Conservation (phyloP, 2,113 vertebrate genomes). For the Tachysurus vachellii region DNA sequence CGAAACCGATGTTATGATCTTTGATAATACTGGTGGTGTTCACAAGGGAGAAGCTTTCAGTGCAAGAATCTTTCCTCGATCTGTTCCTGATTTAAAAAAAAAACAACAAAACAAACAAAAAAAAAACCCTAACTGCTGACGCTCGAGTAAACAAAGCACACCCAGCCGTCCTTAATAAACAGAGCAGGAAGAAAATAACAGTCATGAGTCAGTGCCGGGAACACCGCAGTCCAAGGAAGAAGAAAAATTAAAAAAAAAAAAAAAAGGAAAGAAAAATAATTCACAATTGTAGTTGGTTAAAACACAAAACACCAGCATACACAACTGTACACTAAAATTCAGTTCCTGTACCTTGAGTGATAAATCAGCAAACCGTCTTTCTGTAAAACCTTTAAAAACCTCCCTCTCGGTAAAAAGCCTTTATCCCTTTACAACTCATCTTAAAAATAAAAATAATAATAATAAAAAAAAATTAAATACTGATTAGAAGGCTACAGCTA, state of each 20-base stretch:
- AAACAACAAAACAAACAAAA: slow-evolving; percentile 46
- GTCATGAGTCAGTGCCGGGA: neutral
- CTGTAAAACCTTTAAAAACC: slow-evolving; percentile 25
- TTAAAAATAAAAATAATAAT: slow-evolving; percentile 63
- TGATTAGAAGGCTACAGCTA: slow-evolving; percentile 73
- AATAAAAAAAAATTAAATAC: slow-evolving; percentile 73
- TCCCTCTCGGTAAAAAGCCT: slow-evolving; percentile 60
- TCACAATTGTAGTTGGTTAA: slow-evolving; percentile 6
- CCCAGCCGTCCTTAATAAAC: slow-evolving; percentile 49
- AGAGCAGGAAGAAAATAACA: slow-evolving; percentile 22
- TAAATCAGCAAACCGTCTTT: neutral
- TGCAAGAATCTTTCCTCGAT: slow-evolving; percentile 71
- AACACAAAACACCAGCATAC: slow-evolving; percentile 18
- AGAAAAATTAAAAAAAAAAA: neutral
- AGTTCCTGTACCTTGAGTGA: slow-evolving; percentile 46
- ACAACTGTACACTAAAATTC: slow-evolving; percentile 16
- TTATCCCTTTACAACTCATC: slow-evolving; percentile 70
- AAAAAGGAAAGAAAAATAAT: neutral
- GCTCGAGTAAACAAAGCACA: slow-evolving; percentile 48
- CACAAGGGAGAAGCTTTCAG: slow-evolving; percentile 73
- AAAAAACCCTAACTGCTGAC: neutral
- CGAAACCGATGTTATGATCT: slow-evolving; percentile 61
- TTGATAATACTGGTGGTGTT: slow-evolving; percentile 77
- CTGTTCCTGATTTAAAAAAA: slow-evolving; percentile 57
- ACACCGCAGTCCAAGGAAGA: neutral